Evolutionary conservation across 1,140 invertebrate species (phyloP), one percentile per base, ranked within the genome.

Genomic region (Drosophila pachea): DNA sequence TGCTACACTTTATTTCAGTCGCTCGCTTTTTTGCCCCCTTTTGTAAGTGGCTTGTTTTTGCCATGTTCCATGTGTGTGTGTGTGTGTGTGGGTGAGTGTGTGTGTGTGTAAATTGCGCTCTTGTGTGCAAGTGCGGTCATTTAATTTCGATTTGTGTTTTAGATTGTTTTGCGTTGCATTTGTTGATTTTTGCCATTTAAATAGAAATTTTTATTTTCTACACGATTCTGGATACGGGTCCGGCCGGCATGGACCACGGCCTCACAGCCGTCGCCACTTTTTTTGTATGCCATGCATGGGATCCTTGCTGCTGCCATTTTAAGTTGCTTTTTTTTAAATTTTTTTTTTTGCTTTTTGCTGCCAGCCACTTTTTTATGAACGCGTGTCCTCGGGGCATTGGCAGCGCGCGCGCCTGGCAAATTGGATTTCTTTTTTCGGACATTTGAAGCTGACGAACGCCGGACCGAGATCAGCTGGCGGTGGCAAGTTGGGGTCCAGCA

Each of bases 131-230:
- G 82, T 87, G 84, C 78, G 84, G 84, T 87, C 84, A 87, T 87
- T 87, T 87, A 87, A 87, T 87, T 87, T 87, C 84, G 84, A 87
- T 87, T 87, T 87, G 84, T 87, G 84, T 87, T 87, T 87, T 87
- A 87, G 84, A 87, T 84, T 87, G 84, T 75, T 86, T 86, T 82
- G 81, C 68, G 81, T 86, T 86, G 81, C 77, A 86, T 86, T 86
- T 86, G 81, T 86, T 86, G 81, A 86, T 86, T 86, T 86, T 86
- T 86, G 81, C 81, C 81, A 86, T 86, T 86, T 86, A 86, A 86
- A 86, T 86, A 86, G 81, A 86, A 86, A 86, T 86, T 86, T 86
- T 86, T 86, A 86, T 86, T 86, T 86, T 86, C 67, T 74, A 86
- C 81, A 86, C 81, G 81, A 81, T 81, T 47, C 69, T 86, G 69